A percentile compares a stretch with the other conserved stretches of the same genome.
Evolutionary conservation across 2,113 vertebrate genomes (phyloP).

Genomic region (Acrocephalus arundinaceus): DNA sequence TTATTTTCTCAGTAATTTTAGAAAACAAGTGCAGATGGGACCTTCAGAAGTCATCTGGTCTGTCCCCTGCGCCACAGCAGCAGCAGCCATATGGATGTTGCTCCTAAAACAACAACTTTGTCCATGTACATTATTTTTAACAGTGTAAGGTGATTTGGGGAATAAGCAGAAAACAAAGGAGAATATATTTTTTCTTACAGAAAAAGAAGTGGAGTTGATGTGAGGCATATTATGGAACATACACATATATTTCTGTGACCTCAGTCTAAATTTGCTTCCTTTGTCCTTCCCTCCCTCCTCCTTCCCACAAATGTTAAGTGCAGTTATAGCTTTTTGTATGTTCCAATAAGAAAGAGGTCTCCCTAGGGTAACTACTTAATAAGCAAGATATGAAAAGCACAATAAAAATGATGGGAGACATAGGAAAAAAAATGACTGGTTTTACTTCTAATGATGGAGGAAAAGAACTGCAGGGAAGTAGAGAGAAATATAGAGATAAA

Average conservation of each 20-base stretch:
- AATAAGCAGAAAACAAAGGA: background rate
- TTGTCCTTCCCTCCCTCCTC: background rate
- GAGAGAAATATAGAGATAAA: background rate
- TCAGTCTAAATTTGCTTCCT: background rate
- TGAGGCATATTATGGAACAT: background rate
- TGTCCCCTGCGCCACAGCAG: background rate
- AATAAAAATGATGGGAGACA: background rate
- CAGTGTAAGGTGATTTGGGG: background rate
- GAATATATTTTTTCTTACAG: background rate
- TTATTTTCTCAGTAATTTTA: background rate
- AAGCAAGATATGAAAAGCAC: constrained; percentile 40
- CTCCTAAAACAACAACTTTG: background rate
- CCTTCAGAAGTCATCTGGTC: background rate
- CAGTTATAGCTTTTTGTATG: background rate
- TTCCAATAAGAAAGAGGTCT: background rate
- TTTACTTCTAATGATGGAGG: background rate
- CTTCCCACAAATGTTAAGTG: background rate
- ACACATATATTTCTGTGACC: background rate
- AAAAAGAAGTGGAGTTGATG: background rate
- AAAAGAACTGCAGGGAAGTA: background rate
- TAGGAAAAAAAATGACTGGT: background rate
- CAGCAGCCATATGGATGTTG: background rate
- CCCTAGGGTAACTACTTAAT: constrained; percentile 31
- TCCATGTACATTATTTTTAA: background rate
- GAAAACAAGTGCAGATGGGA: background rate